A percentile compares a stretch with the other conserved stretches of the same genome.
Conservation (phyloP, 2,113 vertebrate species). For the Sphyrna mokarran region DNA sequence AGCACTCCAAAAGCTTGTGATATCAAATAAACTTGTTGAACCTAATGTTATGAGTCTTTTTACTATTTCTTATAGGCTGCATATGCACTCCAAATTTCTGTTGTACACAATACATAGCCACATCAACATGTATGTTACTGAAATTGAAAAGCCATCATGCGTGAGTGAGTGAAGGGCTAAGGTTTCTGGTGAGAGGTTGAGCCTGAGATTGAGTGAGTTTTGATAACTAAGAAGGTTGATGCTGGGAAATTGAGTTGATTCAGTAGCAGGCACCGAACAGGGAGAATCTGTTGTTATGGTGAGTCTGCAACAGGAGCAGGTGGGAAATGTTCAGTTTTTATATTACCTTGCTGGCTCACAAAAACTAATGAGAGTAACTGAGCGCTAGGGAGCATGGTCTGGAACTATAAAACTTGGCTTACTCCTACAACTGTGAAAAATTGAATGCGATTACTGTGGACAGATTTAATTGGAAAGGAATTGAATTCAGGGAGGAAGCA, state of each 20-base stretch:
- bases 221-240: not conserved
- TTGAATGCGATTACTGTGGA: not conserved
- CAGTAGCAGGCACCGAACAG: not conserved
- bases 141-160: not conserved
- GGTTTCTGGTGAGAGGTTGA: not conserved
- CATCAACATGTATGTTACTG: not conserved
- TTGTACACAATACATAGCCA: not conserved
- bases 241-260: not conserved
- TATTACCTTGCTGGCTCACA: too few relatives aligned
- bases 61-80: not conserved
- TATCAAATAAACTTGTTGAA: too few relatives aligned
- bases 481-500: not conserved
- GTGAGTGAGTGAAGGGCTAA: not conserved
- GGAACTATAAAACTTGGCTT: not conserved
- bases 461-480: not conserved
- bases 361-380: not conserved
- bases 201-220: not conserved
- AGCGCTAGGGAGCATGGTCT: not conserved
- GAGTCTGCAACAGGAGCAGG: not conserved
- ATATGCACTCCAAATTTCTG: not conserved
- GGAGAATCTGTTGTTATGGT: not conserved
- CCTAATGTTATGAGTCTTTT: too few relatives aligned
- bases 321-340: not conserved
- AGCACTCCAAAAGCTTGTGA: too few relatives aligned
- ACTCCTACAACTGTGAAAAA: not conserved